A percentile compares a stretch with the other conserved stretches of the same genome.
Conservation (phyloP, 2,888 invertebrate genomes). For the Aricia artaxerxes region DNA sequence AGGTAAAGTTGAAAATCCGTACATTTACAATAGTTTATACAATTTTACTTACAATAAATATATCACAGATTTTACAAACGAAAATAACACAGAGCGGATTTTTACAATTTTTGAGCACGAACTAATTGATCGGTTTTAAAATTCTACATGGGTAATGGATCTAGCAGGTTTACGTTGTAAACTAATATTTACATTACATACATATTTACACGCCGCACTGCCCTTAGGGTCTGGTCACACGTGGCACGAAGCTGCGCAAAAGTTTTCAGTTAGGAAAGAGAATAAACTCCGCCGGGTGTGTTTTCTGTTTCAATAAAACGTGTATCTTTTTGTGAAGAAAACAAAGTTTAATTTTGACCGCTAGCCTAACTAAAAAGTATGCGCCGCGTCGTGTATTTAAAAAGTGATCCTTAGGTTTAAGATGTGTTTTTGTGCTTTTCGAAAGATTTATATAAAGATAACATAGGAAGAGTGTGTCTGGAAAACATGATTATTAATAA, state of each 20-base stretch:
- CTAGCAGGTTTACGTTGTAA: slow-evolving; percentile 62
- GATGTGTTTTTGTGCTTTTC: background rate
- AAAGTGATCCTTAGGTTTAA: background rate
- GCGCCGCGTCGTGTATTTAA: background rate
- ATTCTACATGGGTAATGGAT: slow-evolving; percentile 61
- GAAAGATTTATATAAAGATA: background rate
- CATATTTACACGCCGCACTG: slow-evolving; percentile 41
- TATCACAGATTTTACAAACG: slow-evolving; percentile 79
- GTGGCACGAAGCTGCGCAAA: background rate
- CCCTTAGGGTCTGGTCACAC: background rate
- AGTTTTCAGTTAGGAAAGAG: background rate
- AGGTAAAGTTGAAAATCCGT: slow-evolving; percentile 29
- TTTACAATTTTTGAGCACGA: slow-evolving; percentile 46
- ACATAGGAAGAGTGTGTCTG: background rate
- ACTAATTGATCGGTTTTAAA: slow-evolving; percentile 44
- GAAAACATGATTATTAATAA: background rate
- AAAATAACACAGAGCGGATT: slow-evolving; percentile 47
- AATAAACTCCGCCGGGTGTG: background rate
- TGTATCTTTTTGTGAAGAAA: background rate
- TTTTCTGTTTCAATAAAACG: background rate
- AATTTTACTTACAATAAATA: slow-evolving; percentile 76
- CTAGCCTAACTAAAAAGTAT: background rate
- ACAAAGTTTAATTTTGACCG: background rate
- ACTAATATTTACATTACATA: slow-evolving; percentile 63
- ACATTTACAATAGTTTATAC: slow-evolving; percentile 56